Percentiles rank a stretch among this genome's conserved stretches.
These are phyloP conservation scores for Epicampocera succincta DNA, from an alignment of 2,888 invertebrate genomes.

Conservation along the genomic window DNA sequence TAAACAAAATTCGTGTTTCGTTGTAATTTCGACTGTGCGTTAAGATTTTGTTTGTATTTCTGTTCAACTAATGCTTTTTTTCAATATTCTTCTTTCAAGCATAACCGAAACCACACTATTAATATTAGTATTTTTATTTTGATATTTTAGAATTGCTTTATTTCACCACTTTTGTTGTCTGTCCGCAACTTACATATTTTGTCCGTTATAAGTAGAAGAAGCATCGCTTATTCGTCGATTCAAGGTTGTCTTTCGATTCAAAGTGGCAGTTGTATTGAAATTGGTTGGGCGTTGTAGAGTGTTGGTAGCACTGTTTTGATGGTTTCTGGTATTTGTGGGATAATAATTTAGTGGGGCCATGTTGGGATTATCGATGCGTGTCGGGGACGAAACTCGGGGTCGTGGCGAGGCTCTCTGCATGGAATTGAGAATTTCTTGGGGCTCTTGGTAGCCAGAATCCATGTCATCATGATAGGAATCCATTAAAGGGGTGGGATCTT, in stretches of 20 bases:
- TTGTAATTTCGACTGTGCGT: slow-evolving; percentile 68
- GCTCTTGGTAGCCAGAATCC: slow-evolving; percentile 83
- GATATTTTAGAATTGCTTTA: slow-evolving; percentile 9
- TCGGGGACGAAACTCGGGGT: slow-evolving; percentile 90
- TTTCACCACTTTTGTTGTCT: not conserved
- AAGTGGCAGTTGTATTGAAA: slow-evolving; percentile 77
- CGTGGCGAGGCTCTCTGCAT: slow-evolving; percentile 82
- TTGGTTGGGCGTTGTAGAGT: slow-evolving; percentile 71
- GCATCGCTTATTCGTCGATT: slow-evolving; percentile 81
- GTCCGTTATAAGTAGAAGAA: slow-evolving; percentile 76
- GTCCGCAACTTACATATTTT: slow-evolving; percentile 77
- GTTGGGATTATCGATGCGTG: slow-evolving; percentile 91
- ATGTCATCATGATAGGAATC: slow-evolving; percentile 87
- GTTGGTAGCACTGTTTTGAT: slow-evolving; percentile 67
- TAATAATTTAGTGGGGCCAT: slow-evolving; percentile 88
- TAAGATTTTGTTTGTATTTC: slow-evolving; percentile 23
- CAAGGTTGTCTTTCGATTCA: slow-evolving; percentile 81
- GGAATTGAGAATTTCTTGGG: slow-evolving; percentile 81
- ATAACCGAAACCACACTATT: slow-evolving; percentile 56
- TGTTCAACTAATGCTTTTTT: not conserved
- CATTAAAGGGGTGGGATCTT: slow-evolving; percentile 89
- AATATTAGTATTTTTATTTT: not conserved
- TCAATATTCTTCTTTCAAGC: slow-evolving; percentile 1
- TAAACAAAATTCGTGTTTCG: slow-evolving; percentile 63
- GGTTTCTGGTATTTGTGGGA: slow-evolving; percentile 81